phyloP scores from a whole-genome alignment of 1,140 invertebrate species.

The Anadara kagoshimensis region DNA sequence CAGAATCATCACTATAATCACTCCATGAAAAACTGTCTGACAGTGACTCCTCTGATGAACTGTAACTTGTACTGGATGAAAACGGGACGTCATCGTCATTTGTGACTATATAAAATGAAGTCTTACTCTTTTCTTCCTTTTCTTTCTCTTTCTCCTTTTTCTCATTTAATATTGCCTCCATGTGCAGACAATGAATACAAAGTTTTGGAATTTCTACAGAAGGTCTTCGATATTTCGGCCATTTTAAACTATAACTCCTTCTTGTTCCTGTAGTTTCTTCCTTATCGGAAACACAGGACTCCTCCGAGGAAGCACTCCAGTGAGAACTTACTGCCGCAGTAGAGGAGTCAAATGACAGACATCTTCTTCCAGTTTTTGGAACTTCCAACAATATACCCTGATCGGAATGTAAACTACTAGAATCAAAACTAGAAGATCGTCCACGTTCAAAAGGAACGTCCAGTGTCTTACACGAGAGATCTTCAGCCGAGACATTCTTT shows the following conservation, averaged over 20 bases:
- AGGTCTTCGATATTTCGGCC: slow-evolving; percentile 44
- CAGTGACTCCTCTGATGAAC: slow-evolving; percentile 44
- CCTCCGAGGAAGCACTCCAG: slow-evolving; percentile 56
- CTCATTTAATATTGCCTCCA: slow-evolving; percentile 70
- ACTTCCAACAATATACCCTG: slow-evolving; percentile 46
- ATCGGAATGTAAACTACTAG: slow-evolving; percentile 51
- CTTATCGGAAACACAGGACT: slow-evolving; percentile 51
- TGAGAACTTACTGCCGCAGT: slow-evolving; percentile 34
- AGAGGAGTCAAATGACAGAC: slow-evolving; percentile 56
- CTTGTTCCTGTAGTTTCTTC: slow-evolving; percentile 23
- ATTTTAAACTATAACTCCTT: slow-evolving; percentile 44
- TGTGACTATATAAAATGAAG: not conserved
- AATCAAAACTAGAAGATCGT: slow-evolving; percentile 64
- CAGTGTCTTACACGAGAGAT: slow-evolving; percentile 35
- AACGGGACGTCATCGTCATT: slow-evolving; percentile 32
- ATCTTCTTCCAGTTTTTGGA: slow-evolving; percentile 40
- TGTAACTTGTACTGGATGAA: slow-evolving; percentile 49
- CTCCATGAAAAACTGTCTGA: slow-evolving; percentile 25
- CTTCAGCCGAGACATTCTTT: slow-evolving; percentile 51
- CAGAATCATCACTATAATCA: slow-evolving; percentile 20
- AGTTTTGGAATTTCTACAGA: slow-evolving; percentile 68
- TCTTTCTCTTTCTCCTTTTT: slow-evolving; percentile 23
- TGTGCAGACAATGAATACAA: slow-evolving; percentile 66
- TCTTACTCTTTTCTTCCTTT: slow-evolving; percentile 18
- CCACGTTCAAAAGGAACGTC: slow-evolving; percentile 50